Base-by-base conservation (phyloP, 2,797 vertebrate genomes). In the Enoplosus armatus region DNA sequence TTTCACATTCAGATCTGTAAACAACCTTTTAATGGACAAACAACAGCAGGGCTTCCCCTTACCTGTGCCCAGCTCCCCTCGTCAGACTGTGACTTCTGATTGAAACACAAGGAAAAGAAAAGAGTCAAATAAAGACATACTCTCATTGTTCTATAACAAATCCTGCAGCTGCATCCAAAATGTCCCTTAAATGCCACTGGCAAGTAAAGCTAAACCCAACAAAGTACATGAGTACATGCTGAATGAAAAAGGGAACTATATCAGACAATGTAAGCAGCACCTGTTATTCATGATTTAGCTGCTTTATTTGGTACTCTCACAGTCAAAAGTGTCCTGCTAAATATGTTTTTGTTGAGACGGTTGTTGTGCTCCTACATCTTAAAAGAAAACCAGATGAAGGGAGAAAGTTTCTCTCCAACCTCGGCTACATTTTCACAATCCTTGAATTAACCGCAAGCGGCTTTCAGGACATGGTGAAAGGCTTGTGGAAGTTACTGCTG, bases 41-140 rank as follows among this genome's bases (percentile, higher is more conserved):
- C 3, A 58, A 0, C 56, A 77, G 55, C 33, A 33, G 14, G 11
- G 37, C 15, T 66, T 65, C 20, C 18, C 10, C 93, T 92, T 95
- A 99, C 98, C 97, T 99, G 98, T 69, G 98, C 98, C 98, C 98
- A 99, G 86, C 98, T 99, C 72, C 98, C 98, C 94, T 99, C 98
- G 89, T 99, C 98, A 88, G 97, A 98, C 60, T 98, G 95, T 0
- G 95, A 95, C 82, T 98, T 99, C 97, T 98, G 94, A 92, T 58
- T 63, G 35, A 56, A 85, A 79, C 67, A 85, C 35, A 78, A 31
- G 12, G 43, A 31, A 65, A 47, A 70, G 7, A 50, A 4, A 26
- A 55, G 37, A 53, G 84, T 14, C 75, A 89, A 67, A 39, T 45
- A 0, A 59, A 35, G 9, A 7, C 2, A 24, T 1, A 11, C 50